A percentile compares a stretch with the other conserved stretches of the same genome.
These are phyloP conservation scores for Temnothorax longispinosus DNA, from an alignment of 1,140 invertebrate species.

Conservation along the genomic window DNA sequence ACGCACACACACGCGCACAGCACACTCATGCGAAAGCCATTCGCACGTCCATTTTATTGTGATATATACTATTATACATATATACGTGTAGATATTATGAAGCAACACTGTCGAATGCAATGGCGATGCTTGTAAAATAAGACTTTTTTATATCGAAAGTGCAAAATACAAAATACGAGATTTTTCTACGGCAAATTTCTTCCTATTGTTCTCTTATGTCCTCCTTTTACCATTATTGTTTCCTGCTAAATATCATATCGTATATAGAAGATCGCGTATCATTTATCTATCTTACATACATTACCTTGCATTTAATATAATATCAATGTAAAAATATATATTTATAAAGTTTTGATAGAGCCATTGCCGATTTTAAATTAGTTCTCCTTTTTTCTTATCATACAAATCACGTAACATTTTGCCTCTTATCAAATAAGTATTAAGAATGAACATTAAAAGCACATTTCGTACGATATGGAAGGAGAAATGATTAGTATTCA, in stretches of 20 bases:
- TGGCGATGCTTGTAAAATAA: constrained; percentile 67
- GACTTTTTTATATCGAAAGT: constrained; percentile 75
- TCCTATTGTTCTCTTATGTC: background rate
- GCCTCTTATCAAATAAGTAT: background rate
- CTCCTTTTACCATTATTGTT: constrained; percentile 21
- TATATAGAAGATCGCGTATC: background rate
- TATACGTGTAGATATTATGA: constrained; percentile 66
- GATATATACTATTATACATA: constrained; percentile 68
- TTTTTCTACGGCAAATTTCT: constrained; percentile 24
- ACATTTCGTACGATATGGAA: background rate
- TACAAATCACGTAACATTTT: background rate
- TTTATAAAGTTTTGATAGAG: constrained; percentile 5
- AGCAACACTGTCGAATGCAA: constrained; percentile 55
- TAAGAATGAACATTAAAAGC: background rate
- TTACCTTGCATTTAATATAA: background rate
- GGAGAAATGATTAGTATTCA: constrained; percentile 73
- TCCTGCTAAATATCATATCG: background rate
- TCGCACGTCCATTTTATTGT: constrained; percentile 78
- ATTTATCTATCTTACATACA: background rate
- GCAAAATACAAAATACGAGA: constrained; percentile 67
- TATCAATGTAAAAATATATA: background rate
- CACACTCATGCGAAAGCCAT: constrained; percentile 66
- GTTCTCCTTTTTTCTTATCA: background rate
- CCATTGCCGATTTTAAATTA: background rate
- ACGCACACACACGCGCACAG: constrained; percentile 54